Conservation (phyloP, 2,888 invertebrate species). For the Slavum lentiscoides region DNA sequence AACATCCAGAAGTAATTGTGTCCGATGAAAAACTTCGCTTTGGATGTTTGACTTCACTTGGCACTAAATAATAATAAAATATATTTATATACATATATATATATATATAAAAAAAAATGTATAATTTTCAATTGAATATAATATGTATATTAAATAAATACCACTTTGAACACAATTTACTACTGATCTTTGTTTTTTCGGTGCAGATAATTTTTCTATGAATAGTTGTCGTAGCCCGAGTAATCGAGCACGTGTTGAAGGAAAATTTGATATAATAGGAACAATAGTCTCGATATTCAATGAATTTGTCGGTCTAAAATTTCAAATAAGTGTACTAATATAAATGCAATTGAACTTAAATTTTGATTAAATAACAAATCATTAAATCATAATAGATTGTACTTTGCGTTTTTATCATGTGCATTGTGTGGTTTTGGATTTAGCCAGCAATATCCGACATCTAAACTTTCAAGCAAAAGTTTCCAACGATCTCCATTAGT, state of each 20-base stretch:
- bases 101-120: not conserved
- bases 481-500: conserved; percentile 48
- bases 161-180: conserved; percentile 49
- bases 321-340: not conserved
- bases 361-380: not conserved
- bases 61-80: conserved; percentile 20
- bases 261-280: conserved; percentile 51
- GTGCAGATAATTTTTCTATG: conserved; percentile 48
- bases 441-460: conserved; percentile 47
- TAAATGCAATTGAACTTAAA: not conserved
- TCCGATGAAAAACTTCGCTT: conserved; percentile 49
- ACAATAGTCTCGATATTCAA: conserved; percentile 40
- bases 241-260: conserved; percentile 43
- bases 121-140: not conserved
- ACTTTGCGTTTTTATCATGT: conserved; percentile 37
- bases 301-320: conserved; percentile 36
- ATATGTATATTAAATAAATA: conserved; percentile 4
- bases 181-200: conserved; percentile 47
- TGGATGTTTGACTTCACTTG: conserved; percentile 45
- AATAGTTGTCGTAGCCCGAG: conserved; percentile 42
- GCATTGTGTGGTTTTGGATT: conserved; percentile 43
- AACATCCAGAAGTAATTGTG: conserved; percentile 45
- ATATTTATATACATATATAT: too few species aligned
- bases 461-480: conserved; percentile 46
- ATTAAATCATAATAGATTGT: not conserved